phyloP scores from a whole-genome alignment of 2,888 invertebrate species.

The Plagiodera versicolora region DNA sequence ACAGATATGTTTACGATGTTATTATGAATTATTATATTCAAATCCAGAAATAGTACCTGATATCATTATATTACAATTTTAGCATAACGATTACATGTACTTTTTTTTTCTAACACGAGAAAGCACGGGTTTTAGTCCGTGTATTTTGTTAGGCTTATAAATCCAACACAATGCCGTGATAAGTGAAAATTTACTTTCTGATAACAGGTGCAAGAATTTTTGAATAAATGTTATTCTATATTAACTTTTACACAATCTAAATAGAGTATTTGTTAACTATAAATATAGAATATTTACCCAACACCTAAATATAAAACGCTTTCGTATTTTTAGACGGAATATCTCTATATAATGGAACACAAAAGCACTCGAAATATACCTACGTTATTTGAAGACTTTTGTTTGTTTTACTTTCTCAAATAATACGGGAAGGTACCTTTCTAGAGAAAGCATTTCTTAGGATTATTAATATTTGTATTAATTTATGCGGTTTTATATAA shows the following conservation, averaged over 20 bases:
- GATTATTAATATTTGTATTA: background rate
- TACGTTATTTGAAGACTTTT: constrained; percentile 9
- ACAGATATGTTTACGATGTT: too few relatives aligned
- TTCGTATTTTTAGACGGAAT: constrained; percentile 17
- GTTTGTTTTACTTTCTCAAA: constrained; percentile 11
- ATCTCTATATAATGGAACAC: background rate
- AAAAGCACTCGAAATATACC: constrained; percentile 2
- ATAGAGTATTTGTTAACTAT: constrained; percentile 30
- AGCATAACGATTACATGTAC: too few relatives aligned
- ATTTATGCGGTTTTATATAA: background rate
- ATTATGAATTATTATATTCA: too few relatives aligned
- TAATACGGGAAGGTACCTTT: constrained; percentile 3
- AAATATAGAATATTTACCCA: constrained; percentile 30
- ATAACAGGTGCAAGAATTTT: constrained; percentile 32
- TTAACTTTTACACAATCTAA: constrained; percentile 34
- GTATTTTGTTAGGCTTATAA: background rate
- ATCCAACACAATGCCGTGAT: background rate
- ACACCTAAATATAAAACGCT: constrained; percentile 20
- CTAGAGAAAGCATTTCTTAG: constrained; percentile 6
- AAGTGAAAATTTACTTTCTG: constrained; percentile 27
- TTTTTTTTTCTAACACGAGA: too few relatives aligned
- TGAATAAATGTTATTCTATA: constrained; percentile 38
- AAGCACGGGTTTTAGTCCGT: background rate
- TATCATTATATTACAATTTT: too few relatives aligned
- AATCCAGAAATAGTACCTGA: too few relatives aligned